Conservation (phyloP, 2,113 vertebrate genomes). For the Vimba vimba region DNA sequence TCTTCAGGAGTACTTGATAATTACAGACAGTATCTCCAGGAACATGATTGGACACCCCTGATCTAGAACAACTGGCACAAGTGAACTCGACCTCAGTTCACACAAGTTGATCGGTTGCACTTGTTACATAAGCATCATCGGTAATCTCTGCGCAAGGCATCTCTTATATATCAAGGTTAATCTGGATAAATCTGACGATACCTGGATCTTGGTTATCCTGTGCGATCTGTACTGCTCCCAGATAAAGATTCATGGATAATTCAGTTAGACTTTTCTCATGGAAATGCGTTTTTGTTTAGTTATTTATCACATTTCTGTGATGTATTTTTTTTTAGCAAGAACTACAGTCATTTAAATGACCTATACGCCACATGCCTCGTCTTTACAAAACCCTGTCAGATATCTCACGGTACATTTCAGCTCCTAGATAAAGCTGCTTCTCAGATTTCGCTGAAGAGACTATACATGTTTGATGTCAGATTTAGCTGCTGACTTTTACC, state of each 20-base stretch:
- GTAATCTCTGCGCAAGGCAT: neutral
- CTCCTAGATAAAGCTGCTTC: conserved; percentile 10
- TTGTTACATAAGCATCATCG: neutral
- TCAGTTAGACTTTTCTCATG: neutral
- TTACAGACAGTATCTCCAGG: too few species aligned
- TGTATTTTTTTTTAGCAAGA: neutral
- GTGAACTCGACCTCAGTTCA: neutral
- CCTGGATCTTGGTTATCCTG: neutral
- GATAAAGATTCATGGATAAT: conserved; percentile 14
- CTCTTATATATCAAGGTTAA: conserved; percentile 8
- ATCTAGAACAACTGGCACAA: neutral
- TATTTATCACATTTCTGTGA: neutral
- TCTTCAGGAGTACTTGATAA: too few species aligned
- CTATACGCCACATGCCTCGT: neutral
- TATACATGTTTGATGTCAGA: conserved; percentile 33
- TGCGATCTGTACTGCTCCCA: neutral
- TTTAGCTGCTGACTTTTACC: conserved; percentile 17
- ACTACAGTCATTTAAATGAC: neutral
- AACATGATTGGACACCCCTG: too few species aligned
- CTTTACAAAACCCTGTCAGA: conserved; percentile 12
- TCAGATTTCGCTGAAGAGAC: conserved; percentile 32
- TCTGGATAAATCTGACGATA: conserved; percentile 13
- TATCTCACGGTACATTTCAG: conserved; percentile 11
- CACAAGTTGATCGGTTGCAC: neutral
- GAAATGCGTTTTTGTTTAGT: neutral